Evolutionary conservation across 1,140 invertebrate genomes (phyloP).

Genomic region (Pentalonia nigronervosa): DNA sequence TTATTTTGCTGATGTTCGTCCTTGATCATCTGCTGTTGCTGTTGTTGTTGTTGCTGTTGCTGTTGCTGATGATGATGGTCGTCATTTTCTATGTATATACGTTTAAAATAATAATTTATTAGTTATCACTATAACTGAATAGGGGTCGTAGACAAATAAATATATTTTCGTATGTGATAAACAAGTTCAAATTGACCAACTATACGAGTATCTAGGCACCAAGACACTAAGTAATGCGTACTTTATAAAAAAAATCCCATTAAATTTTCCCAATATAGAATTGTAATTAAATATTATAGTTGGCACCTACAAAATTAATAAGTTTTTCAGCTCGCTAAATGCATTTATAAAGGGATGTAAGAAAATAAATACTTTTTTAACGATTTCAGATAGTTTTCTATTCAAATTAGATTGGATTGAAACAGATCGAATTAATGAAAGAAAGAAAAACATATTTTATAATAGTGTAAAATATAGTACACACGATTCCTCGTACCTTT

Average conservation of each 20-base stretch:
- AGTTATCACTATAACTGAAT: background rate
- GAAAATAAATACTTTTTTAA: background rate
- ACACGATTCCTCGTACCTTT: conserved; percentile 55
- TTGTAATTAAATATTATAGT: background rate
- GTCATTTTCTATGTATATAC: conserved; percentile 11
- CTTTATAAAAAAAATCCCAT: background rate
- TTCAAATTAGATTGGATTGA: background rate
- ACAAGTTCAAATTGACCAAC: background rate
- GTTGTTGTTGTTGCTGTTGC: conserved; percentile 25
- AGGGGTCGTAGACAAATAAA: background rate
- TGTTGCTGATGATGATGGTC: conserved; percentile 41
- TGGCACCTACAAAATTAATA: background rate
- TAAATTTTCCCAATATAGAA: background rate
- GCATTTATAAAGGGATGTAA: background rate
- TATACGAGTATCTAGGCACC: no score
- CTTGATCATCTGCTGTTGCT: conserved; percentile 36
- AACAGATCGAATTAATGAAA: background rate
- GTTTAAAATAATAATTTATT: background rate
- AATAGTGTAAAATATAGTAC: background rate
- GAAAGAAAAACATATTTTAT: background rate
- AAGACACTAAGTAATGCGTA: background rate
- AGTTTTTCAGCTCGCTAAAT: background rate
- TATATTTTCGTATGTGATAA: background rate
- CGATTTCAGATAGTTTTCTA: background rate
- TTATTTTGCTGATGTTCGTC: conserved; percentile 55